Percentiles rank a stretch among this genome's conserved stretches.
Conservation (phyloP, 1,140 invertebrate species). For the Ephestia elutella region DNA sequence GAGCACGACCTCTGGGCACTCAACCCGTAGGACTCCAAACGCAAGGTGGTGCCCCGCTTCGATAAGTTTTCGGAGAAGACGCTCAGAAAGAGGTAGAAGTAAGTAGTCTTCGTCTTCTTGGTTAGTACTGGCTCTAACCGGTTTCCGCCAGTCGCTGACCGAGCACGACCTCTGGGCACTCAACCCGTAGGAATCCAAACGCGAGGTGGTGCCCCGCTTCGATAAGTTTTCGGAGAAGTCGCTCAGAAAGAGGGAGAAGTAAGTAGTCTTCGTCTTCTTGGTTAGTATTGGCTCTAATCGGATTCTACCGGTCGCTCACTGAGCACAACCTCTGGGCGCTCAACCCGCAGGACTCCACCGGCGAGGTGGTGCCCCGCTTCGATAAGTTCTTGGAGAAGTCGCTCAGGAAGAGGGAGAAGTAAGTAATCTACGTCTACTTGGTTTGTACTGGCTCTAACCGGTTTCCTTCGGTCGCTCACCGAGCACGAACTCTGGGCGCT, state of each 20-base stretch:
- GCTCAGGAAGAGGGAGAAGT: conserved; percentile 75
- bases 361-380: no score
- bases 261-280: conserved; percentile 59
- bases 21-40: conserved; percentile 90
- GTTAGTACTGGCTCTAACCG: conserved; percentile 91
- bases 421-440: no score
- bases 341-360: conserved; percentile 90
- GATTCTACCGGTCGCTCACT: conserved; percentile 88
- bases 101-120: conserved; percentile 69
- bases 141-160: conserved; percentile 87
- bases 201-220: conserved; percentile 87
- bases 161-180: conserved; percentile 92
- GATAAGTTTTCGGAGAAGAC: conserved; percentile 87
- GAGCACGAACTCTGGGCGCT: no score
- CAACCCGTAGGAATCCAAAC: conserved; percentile 87
- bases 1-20: conserved; percentile 91
- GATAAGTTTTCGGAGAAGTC: conserved; percentile 87
- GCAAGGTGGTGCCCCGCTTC: no score
- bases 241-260: conserved; percentile 74
- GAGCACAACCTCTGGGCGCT: conserved; percentile 91
- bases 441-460: no score
- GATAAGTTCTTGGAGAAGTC: conserved; percentile 87
- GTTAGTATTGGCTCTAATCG: conserved; percentile 87
- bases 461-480: no score
- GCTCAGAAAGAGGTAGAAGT: conserved; percentile 75